A percentile compares a stretch with the other conserved stretches of the same genome.
phyloP scores from a whole-genome alignment of 2,113 vertebrate species.

The Pleuronectes platessa region DNA sequence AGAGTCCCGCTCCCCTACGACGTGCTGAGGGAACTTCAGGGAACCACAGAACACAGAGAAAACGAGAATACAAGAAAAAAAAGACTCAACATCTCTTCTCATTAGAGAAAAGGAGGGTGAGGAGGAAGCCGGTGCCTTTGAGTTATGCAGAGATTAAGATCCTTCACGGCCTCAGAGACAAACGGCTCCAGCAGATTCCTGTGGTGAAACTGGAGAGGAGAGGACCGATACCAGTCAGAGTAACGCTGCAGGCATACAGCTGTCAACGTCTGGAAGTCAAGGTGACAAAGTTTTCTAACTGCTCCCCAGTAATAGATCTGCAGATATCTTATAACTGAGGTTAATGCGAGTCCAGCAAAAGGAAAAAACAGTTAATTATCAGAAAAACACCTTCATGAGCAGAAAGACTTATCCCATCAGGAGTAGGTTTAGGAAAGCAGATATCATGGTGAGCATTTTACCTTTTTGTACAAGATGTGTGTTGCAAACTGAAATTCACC shows the following conservation, averaged over 20 bases:
- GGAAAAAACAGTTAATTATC: background rate
- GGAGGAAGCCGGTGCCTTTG: background rate
- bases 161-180: accelerated
- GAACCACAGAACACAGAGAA: background rate
- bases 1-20: background rate
- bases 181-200: slow-evolving; percentile 40
- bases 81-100: background rate
- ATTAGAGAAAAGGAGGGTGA: slow-evolving; percentile 12
- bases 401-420: slow-evolving; percentile 52
- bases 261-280: slow-evolving; percentile 24
- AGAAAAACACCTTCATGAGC: accelerated
- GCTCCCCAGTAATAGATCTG: background rate
- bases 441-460: slow-evolving; percentile 33
- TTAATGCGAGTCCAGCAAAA: background rate
- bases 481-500: no score
- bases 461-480: background rate
- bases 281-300: slow-evolving; percentile 33
- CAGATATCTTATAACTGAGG: background rate
- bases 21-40: accelerated
- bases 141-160: background rate
- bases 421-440: slow-evolving; percentile 24
- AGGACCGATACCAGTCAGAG: background rate
- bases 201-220: slow-evolving; percentile 47
- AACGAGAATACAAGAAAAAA: background rate
- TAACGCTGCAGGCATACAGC: background rate